phyloP scores from a whole-genome alignment of 2,888 invertebrate genomes.

The Rhagophthalmus giganteus region DNA sequence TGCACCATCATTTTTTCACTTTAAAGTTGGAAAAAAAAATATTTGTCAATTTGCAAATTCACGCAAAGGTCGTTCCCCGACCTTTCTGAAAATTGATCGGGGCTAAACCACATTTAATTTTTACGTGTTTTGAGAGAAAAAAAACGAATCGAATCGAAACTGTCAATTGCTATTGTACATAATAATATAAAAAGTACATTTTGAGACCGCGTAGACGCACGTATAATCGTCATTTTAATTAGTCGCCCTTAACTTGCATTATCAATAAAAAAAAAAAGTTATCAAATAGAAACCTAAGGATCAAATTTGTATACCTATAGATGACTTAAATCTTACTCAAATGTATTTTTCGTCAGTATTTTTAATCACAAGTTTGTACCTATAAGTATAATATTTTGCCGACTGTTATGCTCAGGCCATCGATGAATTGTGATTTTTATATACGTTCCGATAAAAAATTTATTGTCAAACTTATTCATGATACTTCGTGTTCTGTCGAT shows the following conservation, averaged over 20 bases:
- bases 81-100: too few species aligned
- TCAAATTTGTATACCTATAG: slow-evolving; percentile 50
- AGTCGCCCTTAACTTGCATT: slow-evolving; percentile 26
- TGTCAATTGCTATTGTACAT: neutral
- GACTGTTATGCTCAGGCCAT: slow-evolving; percentile 5
- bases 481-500: too few species aligned
- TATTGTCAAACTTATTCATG: too few species aligned
- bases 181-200: neutral
- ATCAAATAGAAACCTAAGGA: slow-evolving; percentile 50
- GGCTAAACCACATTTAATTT: neutral
- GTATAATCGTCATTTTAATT: slow-evolving; percentile 1
- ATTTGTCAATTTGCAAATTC: too few species aligned
- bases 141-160: neutral
- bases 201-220: neutral
- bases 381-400: slow-evolving; percentile 4
- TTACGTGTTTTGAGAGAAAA: neutral
- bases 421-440: too few species aligned
- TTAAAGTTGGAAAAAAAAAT: too few species aligned
- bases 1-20: too few species aligned
- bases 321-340: slow-evolving; percentile 37
- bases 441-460: too few species aligned
- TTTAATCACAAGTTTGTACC: slow-evolving; percentile 4
- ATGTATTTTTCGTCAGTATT: slow-evolving; percentile 25
- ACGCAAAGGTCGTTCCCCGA: too few species aligned
- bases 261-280: slow-evolving; percentile 45